These are phyloP conservation scores for Hiodon tergisus DNA, from an alignment of 2,113 vertebrate genomes.

Conservation along the genomic window DNA sequence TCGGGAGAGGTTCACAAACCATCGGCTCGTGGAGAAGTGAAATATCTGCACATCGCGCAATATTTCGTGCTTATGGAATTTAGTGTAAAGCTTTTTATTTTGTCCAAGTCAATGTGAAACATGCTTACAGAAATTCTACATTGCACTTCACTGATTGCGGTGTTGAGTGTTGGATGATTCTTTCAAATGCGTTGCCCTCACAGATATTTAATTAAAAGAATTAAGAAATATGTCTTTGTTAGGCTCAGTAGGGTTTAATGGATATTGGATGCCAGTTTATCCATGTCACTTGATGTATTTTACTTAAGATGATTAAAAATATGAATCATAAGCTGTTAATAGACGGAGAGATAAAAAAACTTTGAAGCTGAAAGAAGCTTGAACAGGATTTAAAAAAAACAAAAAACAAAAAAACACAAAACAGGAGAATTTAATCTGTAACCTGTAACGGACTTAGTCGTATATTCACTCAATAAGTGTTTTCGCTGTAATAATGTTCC, in stretches of 20 bases:
- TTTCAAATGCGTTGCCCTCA: conserved; percentile 4
- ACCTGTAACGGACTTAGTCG: not conserved
- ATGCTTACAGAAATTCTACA: not conserved
- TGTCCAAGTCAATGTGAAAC: too few relatives aligned
- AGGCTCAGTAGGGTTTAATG: conserved; percentile 25
- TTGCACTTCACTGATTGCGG: not conserved
- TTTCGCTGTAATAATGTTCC: not conserved
- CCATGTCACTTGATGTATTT: conserved; percentile 16
- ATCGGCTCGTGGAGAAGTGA: not conserved
- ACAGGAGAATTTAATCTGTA: not conserved
- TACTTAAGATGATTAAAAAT: conserved; percentile 22
- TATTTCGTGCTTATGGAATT: not conserved
- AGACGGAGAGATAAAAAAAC: conserved; percentile 12
- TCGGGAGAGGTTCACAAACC: not conserved
- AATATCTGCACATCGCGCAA: not conserved
- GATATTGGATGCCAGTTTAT: conserved; percentile 18
- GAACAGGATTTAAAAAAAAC: not conserved
- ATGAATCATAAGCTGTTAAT: conserved; percentile 17
- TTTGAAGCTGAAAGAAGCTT: not conserved
- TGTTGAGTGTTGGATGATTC: not conserved
- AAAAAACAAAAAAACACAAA: not conserved
- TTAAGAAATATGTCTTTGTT: conserved; percentile 19
- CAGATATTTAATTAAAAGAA: conserved; percentile 23
- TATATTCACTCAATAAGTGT: conserved; percentile 3
- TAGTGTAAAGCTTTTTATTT: not conserved